Base-by-base conservation (phyloP, 1,140 invertebrate genomes). In the Orius laevigatus region DNA sequence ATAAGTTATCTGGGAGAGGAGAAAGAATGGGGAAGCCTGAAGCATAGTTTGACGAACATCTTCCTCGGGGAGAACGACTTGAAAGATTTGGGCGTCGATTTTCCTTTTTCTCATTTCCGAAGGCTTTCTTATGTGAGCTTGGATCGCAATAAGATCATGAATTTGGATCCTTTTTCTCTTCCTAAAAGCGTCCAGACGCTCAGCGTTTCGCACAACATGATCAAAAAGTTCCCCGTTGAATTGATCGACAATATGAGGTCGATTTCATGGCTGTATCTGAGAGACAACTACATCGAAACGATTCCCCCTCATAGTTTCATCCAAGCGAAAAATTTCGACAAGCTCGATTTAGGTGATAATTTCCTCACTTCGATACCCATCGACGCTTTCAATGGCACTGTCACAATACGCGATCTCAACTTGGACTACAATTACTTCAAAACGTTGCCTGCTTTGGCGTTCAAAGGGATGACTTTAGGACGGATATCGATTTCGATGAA, bases 261-360 rank as follows among this genome's bases (percentile, higher is more conserved):
- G 18, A 33, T 53, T n/a, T 32, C 35, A 9, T 19, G 83, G 73
- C 60, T 90, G 11, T 84, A 85, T 60, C 60, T 90, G 31, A 70
- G 83, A 20, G 82, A 81, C 36, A 91, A 91, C 66, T 74, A 76
- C 52, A 76, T 88, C n/a, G 70, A 72, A 50, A 62, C 70, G 1
- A 69, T 86, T 50, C 72, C 67, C 12, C 25, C 19, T n/a, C 32
- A 49, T 71, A 72, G 59, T 70, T 76, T 53, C 58, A 67, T 75
- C 38, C 67, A 71, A 40, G 65, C 75, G 61, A 62, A 72, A 32
- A 76, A 72, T 54, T 61, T 90, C 45, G 82, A 89, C 58, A 77
- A 86, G 58, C 66, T 90, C 48, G 86, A 91, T 59, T 66, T 91
- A 14, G 84, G 84, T 34, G 83, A 88, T 59, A 89, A 90, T 62